These are phyloP conservation scores for Taxidea taxus DNA, from an alignment of 2,113 vertebrate genomes.

Conservation along the genomic window DNA sequence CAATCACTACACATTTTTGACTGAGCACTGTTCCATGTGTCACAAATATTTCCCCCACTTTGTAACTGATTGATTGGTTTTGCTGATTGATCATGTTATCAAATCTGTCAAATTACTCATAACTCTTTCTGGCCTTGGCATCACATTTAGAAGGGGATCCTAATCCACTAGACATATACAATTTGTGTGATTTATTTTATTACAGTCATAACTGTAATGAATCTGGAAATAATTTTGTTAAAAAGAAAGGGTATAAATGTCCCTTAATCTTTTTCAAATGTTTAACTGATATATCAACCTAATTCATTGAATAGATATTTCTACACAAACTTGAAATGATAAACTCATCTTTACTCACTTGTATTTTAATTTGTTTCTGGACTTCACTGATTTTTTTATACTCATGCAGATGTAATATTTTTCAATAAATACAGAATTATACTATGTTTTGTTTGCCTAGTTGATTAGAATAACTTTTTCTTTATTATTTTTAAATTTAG, in stretches of 20 bases:
- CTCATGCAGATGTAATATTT: background rate
- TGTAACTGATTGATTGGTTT: background rate
- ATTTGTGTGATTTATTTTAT: background rate
- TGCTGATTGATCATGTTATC: background rate
- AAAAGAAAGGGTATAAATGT: background rate
- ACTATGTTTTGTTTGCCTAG: background rate
- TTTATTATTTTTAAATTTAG: background rate
- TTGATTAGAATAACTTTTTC: background rate
- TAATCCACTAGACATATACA: background rate
- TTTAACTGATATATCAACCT: background rate
- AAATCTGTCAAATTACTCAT: background rate
- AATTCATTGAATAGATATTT: background rate
- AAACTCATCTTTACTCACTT: background rate
- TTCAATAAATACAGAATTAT: background rate
- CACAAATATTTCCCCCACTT: background rate
- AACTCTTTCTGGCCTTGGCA: background rate
- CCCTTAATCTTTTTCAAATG: background rate
- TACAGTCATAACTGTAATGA: background rate
- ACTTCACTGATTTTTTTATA: background rate
- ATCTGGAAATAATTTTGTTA: constrained; percentile 1
- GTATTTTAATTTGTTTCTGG: background rate
- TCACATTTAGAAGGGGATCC: background rate
- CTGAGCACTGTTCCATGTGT: background rate
- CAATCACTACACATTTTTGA: background rate
- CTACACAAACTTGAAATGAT: background rate